These are phyloP conservation scores for Flexamia atlantica DNA, from an alignment of 2,888 invertebrate genomes.

Conservation along the genomic window DNA sequence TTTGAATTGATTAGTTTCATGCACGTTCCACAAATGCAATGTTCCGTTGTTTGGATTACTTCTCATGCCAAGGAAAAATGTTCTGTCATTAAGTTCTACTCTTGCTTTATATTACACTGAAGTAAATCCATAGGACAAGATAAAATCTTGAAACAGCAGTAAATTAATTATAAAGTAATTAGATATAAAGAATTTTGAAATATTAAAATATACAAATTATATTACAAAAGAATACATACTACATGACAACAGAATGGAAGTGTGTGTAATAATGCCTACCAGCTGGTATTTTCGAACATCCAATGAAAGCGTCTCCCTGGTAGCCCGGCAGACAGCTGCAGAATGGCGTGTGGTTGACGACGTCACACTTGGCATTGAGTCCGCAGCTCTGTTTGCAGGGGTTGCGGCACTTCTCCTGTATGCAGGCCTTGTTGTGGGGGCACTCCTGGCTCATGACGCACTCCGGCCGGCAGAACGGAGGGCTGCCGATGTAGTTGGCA, in stretches of 20 bases:
- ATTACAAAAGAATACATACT: not conserved
- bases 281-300: conserved; percentile 81
- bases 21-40: too few relatives aligned
- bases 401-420: conserved; percentile 88
- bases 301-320: conserved; percentile 91
- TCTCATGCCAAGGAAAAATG: too few relatives aligned
- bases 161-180: not conserved
- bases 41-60: too few relatives aligned
- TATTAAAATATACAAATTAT: not conserved
- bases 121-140: too few relatives aligned
- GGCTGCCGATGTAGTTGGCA: conserved; percentile 89
- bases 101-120: too few relatives aligned
- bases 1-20: too few relatives aligned
- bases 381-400: conserved; percentile 90
- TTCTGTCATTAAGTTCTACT: too few relatives aligned
- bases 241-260: not conserved
- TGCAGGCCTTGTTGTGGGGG: conserved; percentile 86
- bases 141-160: too few relatives aligned
- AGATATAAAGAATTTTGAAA: not conserved
- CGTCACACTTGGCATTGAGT: conserved; percentile 86
- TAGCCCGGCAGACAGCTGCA: conserved; percentile 88
- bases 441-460: conserved; percentile 92
- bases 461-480: conserved; percentile 90
- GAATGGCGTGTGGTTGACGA: conserved; percentile 88
- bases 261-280: conserved; percentile 72